Conservation (phyloP, 2,888 invertebrate genomes). For the Rotaria sp. region DNA sequence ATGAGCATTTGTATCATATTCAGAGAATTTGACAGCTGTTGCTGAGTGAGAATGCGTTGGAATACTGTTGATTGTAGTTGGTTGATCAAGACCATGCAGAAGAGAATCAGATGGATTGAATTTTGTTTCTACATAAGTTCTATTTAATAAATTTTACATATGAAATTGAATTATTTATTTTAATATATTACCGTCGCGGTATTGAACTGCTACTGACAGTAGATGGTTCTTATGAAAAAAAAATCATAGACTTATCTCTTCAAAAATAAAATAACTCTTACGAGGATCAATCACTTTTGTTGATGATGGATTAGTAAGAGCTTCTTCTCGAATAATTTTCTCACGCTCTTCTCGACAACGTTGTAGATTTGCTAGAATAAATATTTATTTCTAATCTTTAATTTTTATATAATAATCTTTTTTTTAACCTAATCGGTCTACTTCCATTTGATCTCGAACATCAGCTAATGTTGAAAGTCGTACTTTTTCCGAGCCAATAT, state of each 20-base stretch:
- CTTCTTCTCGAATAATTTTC: slow-evolving; percentile 14
- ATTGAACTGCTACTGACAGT: not conserved
- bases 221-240: not conserved
- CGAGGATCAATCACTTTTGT: not conserved
- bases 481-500: slow-evolving; percentile 20
- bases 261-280: not conserved
- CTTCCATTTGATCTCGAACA: slow-evolving; percentile 11
- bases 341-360: slow-evolving; percentile 24
- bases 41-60: not conserved
- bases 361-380: not conserved
- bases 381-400: not conserved
- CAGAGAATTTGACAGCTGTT: not conserved
- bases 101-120: not conserved
- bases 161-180: not conserved
- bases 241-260: not conserved
- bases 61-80: not conserved
- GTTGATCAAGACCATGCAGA: not conserved
- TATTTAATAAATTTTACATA: not conserved
- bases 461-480: not conserved
- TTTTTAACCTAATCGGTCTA: not conserved
- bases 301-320: not conserved
- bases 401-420: too few relatives aligned
- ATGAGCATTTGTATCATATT: not conserved
- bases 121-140: not conserved
- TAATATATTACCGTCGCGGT: not conserved